Conservation (phyloP, 35 echinoderm and acorn worm genomes). For the Apostichopus californicus region DNA sequence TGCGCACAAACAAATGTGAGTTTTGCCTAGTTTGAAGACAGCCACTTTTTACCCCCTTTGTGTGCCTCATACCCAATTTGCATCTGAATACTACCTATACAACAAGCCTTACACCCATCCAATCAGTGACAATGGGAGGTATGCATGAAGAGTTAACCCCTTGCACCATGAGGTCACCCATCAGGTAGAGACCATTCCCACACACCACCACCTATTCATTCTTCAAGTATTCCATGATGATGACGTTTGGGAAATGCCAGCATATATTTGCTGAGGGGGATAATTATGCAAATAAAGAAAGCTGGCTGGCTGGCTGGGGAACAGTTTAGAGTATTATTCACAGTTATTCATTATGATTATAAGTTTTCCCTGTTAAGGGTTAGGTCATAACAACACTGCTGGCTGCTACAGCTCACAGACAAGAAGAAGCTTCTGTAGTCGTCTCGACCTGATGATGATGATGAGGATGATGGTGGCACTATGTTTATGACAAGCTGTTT, state of each 20-base stretch:
- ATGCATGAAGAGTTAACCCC: constrained; percentile 32
- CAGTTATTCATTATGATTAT: constrained; percentile 51
- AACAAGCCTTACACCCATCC: constrained; percentile 26
- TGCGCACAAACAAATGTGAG: background rate
- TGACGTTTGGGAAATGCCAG: constrained; percentile 41
- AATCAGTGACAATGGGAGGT: constrained; percentile 51
- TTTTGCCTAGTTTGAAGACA: background rate
- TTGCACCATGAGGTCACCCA: constrained; percentile 40
- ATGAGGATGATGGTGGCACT: background rate
- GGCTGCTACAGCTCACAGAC: background rate
- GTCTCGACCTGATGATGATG: constrained; percentile 28
- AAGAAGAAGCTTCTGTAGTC: background rate
- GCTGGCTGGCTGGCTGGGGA: constrained; percentile 35
- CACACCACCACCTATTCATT: background rate
- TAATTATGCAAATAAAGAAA: constrained; percentile 54
- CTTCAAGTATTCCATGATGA: constrained; percentile 20
- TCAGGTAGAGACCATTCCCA: constrained; percentile 23
- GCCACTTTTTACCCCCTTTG: constrained; percentile 35
- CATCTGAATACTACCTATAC: constrained; percentile 39
- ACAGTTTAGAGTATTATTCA: constrained; percentile 45
- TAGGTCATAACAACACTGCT: background rate
- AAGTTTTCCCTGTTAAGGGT: background rate
- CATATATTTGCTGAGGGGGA: constrained; percentile 52
- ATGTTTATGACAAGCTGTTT: constrained; percentile 48
- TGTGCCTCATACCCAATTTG: constrained; percentile 48